These are phyloP conservation scores for Catharus fuscescens DNA, from an alignment of 2,113 vertebrate species.

Conservation along the genomic window DNA sequence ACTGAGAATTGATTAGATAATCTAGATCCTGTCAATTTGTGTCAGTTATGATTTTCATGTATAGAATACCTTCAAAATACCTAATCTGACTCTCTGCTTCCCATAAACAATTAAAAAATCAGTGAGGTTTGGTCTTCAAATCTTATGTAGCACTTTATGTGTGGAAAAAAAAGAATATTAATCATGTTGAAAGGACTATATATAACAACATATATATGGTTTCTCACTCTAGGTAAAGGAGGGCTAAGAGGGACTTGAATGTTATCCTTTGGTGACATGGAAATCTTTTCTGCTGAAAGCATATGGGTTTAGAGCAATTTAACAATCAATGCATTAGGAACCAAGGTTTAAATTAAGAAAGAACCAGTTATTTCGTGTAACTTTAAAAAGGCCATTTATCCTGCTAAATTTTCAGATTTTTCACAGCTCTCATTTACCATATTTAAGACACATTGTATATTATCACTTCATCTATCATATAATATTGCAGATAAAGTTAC, in stretches of 20 bases:
- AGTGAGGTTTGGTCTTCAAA: not conserved
- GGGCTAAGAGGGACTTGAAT: not conserved
- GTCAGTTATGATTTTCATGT: slow-evolving; percentile 14
- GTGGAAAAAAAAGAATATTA: not conserved
- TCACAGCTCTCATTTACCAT: slow-evolving; percentile 32
- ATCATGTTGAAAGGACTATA: not conserved
- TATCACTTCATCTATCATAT: slow-evolving; percentile 45
- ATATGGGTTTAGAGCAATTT: not conserved
- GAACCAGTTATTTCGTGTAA: not conserved
- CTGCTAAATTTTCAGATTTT: slow-evolving; percentile 51
- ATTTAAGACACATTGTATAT: slow-evolving; percentile 31
- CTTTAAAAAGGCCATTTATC: slow-evolving; percentile 19
- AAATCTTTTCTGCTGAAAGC: slow-evolving; percentile 7
- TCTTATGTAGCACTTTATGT: not conserved
- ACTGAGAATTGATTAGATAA: slow-evolving; percentile 40
- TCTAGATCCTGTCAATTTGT: slow-evolving; percentile 5
- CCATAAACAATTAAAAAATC: slow-evolving; percentile 20
- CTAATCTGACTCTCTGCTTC: not conserved
- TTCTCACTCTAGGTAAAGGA: not conserved
- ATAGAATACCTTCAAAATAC: not conserved
- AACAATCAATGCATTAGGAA: not conserved
- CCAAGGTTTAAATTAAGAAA: slow-evolving; percentile 39
- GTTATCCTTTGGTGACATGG: not conserved
- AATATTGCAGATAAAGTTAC: slow-evolving; percentile 21
- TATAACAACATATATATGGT: not conserved